phyloP scores from a whole-genome alignment of 2,888 invertebrate genomes.

The Cheilosia grossa region DNA sequence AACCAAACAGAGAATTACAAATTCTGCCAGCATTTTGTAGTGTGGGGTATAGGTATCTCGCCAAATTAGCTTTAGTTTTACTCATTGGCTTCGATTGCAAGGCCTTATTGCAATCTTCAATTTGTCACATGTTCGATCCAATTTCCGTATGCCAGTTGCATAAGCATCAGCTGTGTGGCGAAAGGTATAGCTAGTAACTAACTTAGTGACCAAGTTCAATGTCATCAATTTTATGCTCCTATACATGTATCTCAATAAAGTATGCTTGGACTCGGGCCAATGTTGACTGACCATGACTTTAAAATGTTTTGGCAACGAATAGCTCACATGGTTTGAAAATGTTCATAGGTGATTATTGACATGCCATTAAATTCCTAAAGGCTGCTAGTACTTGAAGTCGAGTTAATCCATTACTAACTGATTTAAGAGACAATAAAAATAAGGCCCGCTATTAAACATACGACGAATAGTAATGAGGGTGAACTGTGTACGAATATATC shows the following conservation, averaged over 20 bases:
- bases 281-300: slow-evolving; percentile 56
- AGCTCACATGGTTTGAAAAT: slow-evolving; percentile 1
- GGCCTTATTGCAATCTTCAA: slow-evolving; percentile 18
- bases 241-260: not conserved
- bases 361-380: slow-evolving; percentile 31
- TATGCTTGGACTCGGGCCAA: slow-evolving; percentile 49
- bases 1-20: slow-evolving; percentile 30
- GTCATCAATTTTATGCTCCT: slow-evolving; percentile 8
- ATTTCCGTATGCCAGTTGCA: slow-evolving; percentile 14
- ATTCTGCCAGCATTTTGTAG: slow-evolving; percentile 49
- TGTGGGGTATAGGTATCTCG: not conserved
- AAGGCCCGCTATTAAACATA: no score
- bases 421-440: no score
- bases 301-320: slow-evolving; percentile 45
- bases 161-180: slow-evolving; percentile 16
- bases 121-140: not conserved
- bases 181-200: slow-evolving; percentile 11
- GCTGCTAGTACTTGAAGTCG: slow-evolving; percentile 10
- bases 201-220: slow-evolving; percentile 54
- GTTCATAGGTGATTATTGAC: slow-evolving; percentile 5
- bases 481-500: no score
- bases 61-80: slow-evolving; percentile 8
- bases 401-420: not conserved
- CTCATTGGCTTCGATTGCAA: slow-evolving; percentile 6
- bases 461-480: no score